These are phyloP conservation scores for Prolemur simus DNA, from an alignment of 2,113 vertebrate species.

Conservation along the genomic window DNA sequence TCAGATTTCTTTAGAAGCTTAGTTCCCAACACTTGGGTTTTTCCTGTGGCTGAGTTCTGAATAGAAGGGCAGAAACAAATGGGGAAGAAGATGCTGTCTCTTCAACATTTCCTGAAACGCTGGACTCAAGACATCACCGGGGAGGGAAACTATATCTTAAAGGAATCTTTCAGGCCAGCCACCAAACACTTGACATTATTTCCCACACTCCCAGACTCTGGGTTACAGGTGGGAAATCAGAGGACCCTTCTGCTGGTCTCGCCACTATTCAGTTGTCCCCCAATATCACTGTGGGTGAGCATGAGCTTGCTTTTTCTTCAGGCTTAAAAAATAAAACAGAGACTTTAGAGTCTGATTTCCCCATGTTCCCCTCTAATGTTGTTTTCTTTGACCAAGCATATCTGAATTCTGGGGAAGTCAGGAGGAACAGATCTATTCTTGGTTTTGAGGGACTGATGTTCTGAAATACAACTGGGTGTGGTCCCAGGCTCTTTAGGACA, in stretches of 20 bases:
- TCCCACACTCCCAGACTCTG: too few species aligned
- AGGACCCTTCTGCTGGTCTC: neutral
- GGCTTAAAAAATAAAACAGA: neutral
- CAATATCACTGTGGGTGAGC: neutral
- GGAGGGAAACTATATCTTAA: neutral
- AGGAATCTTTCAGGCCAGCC: neutral
- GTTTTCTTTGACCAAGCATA: constrained; percentile 33
- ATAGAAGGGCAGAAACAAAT: neutral
- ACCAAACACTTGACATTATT: neutral
- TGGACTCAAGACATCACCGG: neutral
- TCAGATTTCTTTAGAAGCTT: neutral
- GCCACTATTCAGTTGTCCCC: neutral
- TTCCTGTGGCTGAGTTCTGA: neutral
- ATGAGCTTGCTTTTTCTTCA: neutral
- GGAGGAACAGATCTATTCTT: neutral
- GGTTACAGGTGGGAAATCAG: neutral
- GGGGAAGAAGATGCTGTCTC: neutral
- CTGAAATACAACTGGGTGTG: neutral
- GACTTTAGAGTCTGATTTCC: neutral
- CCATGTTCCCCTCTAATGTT: neutral
- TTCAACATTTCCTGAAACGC: neutral
- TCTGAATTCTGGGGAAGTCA: constrained; percentile 52
- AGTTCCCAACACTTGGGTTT: neutral
- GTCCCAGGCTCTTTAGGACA: neutral
- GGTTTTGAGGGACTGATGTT: neutral